Evolutionary conservation across 2,888 invertebrate genomes (phyloP), one percentile per base, ranked within the genome.

Genomic region (Coenonympha glycerion): DNA sequence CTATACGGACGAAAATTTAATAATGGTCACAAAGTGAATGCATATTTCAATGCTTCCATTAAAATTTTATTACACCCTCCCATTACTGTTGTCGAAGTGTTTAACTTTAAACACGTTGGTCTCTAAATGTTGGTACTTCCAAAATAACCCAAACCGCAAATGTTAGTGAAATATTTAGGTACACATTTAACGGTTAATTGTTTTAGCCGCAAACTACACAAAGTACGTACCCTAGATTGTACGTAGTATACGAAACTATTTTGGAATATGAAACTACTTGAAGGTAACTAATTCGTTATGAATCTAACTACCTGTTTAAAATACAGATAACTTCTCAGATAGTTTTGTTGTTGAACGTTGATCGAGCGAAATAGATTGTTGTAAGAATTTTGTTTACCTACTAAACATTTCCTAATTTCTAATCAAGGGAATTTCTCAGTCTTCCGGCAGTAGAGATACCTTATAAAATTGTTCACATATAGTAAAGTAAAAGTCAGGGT

Each of bases 1-100:
- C n/a, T n/a, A n/a, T 73, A 67, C 68, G 72, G 68, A 69, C 63
- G 61, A 65, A 72, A 73, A 75, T 75, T 69, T 67, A 74, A 74
- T 71, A 76, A 73, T 69, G 69, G 64, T 68, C 62, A 64, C 57
- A 49, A 42, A 52, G 59, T 58, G 60, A 64, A 66, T 69, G 60
- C 56, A 65, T 71, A 72, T 72, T 72, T 71, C 64, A 72, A 73
- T 72, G 64, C 61, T 64, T 68, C 66, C 65, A 71, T 73, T 74
- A 67, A 66, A 68, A 56, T 70, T 74, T 71, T 69, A 70, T 68
- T 65, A 62, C 63, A 67, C 19, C 53, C 53, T 24, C 61, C 52
- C 51, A 58, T 55, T 53, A 55, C 34, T 51, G 49, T 52, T 42
- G 30, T 47, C 52, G 31, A 52, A 48, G 46, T 47, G 49, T 52